These are phyloP conservation scores for Cisticola juncidis DNA, from an alignment of 2,113 vertebrate genomes.

Conservation along the genomic window DNA sequence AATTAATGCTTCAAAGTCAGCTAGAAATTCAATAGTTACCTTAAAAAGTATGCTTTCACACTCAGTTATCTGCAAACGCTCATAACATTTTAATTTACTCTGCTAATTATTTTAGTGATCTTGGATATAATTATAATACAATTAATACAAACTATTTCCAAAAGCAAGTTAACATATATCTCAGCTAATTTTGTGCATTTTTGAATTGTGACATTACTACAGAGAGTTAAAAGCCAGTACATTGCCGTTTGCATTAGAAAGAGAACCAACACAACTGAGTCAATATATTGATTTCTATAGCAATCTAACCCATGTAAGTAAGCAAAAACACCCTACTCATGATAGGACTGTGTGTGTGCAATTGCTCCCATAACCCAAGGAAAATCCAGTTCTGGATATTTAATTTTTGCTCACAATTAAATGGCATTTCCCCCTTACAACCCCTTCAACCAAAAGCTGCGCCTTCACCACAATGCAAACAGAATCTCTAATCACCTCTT, in stretches of 20 bases:
- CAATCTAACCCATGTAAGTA: not conserved
- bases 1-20: not conserved
- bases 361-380: not conserved
- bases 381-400: not conserved
- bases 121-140: not conserved
- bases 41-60: not conserved
- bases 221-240: not conserved
- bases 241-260: not conserved
- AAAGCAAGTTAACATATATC: not conserved
- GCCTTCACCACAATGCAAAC: not conserved
- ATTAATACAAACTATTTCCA: not conserved
- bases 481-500: not conserved
- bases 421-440: not conserved
- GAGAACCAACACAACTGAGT: not conserved
- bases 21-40: not conserved
- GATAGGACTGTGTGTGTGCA: rapidly evolving
- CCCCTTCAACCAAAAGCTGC: not conserved
- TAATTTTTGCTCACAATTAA: not conserved
- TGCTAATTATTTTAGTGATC: not conserved
- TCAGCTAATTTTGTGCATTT: not conserved
- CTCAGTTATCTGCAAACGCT: not conserved
- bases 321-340: not conserved
- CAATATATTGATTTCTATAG: conserved; percentile 4
- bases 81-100: not conserved
- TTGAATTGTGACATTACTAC: not conserved